A percentile compares a stretch with the other conserved stretches of the same genome.
phyloP scores from a whole-genome alignment of 2,888 invertebrate genomes.

The Cantharis flavilabris region DNA sequence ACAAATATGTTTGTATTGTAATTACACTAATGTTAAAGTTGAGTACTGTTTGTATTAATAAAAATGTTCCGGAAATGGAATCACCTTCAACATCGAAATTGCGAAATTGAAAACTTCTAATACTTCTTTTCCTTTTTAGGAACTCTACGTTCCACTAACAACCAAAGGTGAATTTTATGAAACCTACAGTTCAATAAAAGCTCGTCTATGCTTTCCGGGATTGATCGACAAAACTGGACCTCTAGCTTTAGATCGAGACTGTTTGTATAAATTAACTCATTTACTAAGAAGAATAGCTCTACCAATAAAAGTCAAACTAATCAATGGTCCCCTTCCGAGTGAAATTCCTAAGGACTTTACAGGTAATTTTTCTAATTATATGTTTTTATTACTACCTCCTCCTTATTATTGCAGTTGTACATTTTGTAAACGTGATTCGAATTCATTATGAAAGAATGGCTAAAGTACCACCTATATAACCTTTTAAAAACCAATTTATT shows the following conservation, averaged over 20 bases:
- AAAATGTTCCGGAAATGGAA: slow-evolving; percentile 7
- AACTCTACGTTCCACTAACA: slow-evolving; percentile 74
- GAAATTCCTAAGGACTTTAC: slow-evolving; percentile 67
- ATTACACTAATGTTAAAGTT: neutral
- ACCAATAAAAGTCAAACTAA: slow-evolving; percentile 64
- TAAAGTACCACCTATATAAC: neutral
- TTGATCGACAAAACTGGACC: slow-evolving; percentile 58
- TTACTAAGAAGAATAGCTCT: slow-evolving; percentile 63
- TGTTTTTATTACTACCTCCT: neutral
- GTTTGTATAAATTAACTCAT: slow-evolving; percentile 57
- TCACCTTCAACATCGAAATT: slow-evolving; percentile 2
- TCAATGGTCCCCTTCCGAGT: slow-evolving; percentile 64
- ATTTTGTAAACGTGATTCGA: neutral
- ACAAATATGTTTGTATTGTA: slow-evolving; percentile 5
- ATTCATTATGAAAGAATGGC: neutral
- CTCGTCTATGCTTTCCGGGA: slow-evolving; percentile 61
- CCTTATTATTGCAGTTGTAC: neutral
- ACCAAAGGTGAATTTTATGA: slow-evolving; percentile 77
- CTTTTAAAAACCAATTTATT: neutral
- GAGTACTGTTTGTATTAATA: neutral
- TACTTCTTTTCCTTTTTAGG: slow-evolving; percentile 55
- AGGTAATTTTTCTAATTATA: slow-evolving; percentile 55
- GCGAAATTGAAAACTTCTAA: neutral
- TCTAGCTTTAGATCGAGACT: slow-evolving; percentile 57
- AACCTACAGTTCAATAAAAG: slow-evolving; percentile 63